These are phyloP conservation scores for Frankliniella intonsa DNA, from an alignment of 2,888 invertebrate species.

Conservation along the genomic window DNA sequence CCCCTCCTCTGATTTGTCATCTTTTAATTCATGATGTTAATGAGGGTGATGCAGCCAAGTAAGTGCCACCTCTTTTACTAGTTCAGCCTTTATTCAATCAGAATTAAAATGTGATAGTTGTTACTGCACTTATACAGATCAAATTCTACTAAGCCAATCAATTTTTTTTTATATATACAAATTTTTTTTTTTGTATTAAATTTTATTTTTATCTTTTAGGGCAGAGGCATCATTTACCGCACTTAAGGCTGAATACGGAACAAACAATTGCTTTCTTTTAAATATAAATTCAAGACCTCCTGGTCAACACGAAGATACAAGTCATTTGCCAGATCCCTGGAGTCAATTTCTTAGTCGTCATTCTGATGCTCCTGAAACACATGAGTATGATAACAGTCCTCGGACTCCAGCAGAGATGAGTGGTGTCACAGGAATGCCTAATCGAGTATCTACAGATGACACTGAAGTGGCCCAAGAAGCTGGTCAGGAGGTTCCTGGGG, in stretches of 20 bases:
- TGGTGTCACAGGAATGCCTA: constrained; percentile 49
- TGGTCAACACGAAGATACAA: constrained; percentile 49
- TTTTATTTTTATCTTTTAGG: constrained; percentile 51
- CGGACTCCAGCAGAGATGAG: constrained; percentile 55
- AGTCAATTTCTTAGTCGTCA: constrained; percentile 58
- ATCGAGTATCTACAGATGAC: constrained; percentile 43
- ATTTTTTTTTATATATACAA: constrained; percentile 30
- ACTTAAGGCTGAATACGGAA: constrained; percentile 82
- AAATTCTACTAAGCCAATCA: constrained; percentile 26
- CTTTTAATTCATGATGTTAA: constrained; percentile 81
- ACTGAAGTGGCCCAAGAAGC: constrained; percentile 54
- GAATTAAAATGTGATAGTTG: neutral
- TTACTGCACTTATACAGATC: neutral
- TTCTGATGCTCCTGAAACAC: constrained; percentile 39
- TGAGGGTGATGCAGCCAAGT: constrained; percentile 70
- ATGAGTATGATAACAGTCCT: constrained; percentile 53
- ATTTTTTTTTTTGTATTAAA: constrained; percentile 28
- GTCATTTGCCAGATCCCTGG: constrained; percentile 79
- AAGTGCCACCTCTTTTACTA: constrained; percentile 39
- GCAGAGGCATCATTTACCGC: constrained; percentile 78
- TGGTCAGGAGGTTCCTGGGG: constrained; percentile 40
- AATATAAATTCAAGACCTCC: constrained; percentile 78
- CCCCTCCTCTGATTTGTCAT: constrained; percentile 80
- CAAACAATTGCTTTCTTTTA: constrained; percentile 80
- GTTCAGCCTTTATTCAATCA: too few relatives aligned